A percentile compares a stretch with the other conserved stretches of the same genome.
These are phyloP conservation scores for Sarotherodon lohbergeri DNA, from an alignment of 2,113 vertebrate species.

Conservation along the genomic window DNA sequence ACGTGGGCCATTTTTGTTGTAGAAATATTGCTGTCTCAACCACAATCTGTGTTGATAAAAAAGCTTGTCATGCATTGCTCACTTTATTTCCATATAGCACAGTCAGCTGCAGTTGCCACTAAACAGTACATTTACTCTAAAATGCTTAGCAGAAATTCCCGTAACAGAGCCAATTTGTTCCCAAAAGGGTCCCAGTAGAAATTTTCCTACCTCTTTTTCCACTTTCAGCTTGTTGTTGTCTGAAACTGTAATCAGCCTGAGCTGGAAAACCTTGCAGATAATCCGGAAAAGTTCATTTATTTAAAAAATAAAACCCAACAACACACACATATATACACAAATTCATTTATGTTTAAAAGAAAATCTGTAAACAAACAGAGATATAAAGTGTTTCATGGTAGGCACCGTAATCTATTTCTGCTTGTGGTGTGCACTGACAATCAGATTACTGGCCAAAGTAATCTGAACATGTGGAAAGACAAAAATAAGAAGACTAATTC, in stretches of 20 bases:
- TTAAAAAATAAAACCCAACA: not conserved
- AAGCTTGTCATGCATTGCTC: conserved; percentile 36
- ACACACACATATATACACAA: not conserved
- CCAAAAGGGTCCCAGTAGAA: conserved; percentile 11
- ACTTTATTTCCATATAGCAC: conserved; percentile 35
- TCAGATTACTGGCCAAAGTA: not conserved
- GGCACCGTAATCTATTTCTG: not conserved
- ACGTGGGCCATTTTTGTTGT: not conserved
- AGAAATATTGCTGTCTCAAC: conserved; percentile 2
- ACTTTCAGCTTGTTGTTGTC: conserved; percentile 19
- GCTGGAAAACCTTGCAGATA: conserved; percentile 1
- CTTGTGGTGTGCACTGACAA: not conserved
- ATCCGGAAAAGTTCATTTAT: not conserved
- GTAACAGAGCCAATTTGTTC: conserved; percentile 31
- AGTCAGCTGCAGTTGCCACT: conserved; percentile 38
- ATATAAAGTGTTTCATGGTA: not conserved
- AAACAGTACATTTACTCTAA: conserved; percentile 41
- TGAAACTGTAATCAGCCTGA: not conserved
- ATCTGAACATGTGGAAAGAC: not conserved
- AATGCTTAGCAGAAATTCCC: conserved; percentile 40
- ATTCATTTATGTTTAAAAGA: not conserved
- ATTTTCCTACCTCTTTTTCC: conserved; percentile 38
- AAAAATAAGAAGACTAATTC: not conserved
- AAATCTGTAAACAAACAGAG: not conserved
- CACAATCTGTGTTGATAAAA: conserved; percentile 43